Evolutionary conservation across 2,888 invertebrate genomes (phyloP).

Genomic region (Phytoseiulus persimilis): DNA sequence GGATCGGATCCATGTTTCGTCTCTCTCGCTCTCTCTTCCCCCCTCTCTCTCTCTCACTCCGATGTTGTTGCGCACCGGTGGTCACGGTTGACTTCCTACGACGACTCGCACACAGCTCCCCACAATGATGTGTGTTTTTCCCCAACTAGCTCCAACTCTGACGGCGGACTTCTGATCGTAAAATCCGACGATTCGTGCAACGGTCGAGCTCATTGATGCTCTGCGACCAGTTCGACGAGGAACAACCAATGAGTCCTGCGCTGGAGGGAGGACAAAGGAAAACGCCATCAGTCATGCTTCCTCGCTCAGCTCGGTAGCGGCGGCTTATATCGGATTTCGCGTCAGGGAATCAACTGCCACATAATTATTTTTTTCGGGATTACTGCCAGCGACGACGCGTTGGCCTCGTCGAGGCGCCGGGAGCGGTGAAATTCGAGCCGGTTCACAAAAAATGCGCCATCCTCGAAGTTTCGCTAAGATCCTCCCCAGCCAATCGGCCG

Average conservation of each 20-base stretch:
- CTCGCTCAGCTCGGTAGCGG: background rate
- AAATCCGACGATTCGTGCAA: too few relatives aligned
- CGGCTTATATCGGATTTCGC: background rate
- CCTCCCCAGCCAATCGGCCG: background rate
- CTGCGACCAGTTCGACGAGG: background rate
- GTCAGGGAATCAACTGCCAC: background rate
- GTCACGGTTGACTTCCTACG: too few relatives aligned
- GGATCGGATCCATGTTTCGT: too few relatives aligned
- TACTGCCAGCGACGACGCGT: background rate
- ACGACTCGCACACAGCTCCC: too few relatives aligned
- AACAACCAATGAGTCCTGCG: background rate
- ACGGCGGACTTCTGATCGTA: too few relatives aligned
- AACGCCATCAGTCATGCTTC: background rate
- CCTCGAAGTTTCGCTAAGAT: background rate
- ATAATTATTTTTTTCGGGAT: background rate
- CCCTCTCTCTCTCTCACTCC: too few relatives aligned
- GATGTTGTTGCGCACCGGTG: too few relatives aligned
- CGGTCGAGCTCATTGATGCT: background rate
- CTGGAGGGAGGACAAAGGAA: background rate
- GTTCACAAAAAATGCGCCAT: background rate
- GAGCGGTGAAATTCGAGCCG: background rate
- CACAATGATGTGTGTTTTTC: too few relatives aligned
- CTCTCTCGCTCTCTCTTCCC: too few relatives aligned
- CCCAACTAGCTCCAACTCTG: too few relatives aligned
- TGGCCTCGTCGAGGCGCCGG: background rate